Percentiles rank a stretch among this genome's conserved stretches.
These are phyloP conservation scores for Drosophila busckii DNA, from an alignment of 1,140 invertebrate species.

Conservation along the genomic window DNA sequence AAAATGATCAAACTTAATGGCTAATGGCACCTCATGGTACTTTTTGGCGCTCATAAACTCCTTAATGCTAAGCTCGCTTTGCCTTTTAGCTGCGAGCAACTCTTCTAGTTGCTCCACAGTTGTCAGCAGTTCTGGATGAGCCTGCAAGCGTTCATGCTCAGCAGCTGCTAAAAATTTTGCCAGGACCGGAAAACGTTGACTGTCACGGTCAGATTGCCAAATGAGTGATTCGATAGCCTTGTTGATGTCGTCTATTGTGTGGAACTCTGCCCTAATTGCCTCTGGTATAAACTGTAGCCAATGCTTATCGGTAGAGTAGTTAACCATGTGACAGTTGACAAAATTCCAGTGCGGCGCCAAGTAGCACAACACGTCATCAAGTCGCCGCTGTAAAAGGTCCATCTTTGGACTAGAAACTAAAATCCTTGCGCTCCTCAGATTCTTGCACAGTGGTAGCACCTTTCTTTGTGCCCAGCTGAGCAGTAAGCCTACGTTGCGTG, in stretches of 20 bases:
- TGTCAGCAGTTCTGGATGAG: slow-evolving; percentile 79
- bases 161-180: slow-evolving; percentile 51
- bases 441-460: slow-evolving; percentile 33
- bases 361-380: slow-evolving; percentile 81
- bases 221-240: slow-evolving; percentile 52
- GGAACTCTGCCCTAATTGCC: slow-evolving; percentile 80
- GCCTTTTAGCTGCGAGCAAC: slow-evolving; percentile 41
- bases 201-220: slow-evolving; percentile 35
- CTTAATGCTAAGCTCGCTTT: slow-evolving; percentile 76
- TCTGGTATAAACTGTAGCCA: slow-evolving; percentile 83
- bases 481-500: slow-evolving; percentile 84
- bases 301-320: slow-evolving; percentile 86
- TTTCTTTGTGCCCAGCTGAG: slow-evolving; percentile 81
- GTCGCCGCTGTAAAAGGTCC: slow-evolving; percentile 63
- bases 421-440: slow-evolving; percentile 45
- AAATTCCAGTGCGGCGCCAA: slow-evolving; percentile 82
- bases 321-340: slow-evolving; percentile 88
- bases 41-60: slow-evolving; percentile 91
- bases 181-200: slow-evolving; percentile 25
- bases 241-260: slow-evolving; percentile 14
- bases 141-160: slow-evolving; percentile 46
- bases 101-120: slow-evolving; percentile 47
- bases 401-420: slow-evolving; percentile 49
- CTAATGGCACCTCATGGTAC: slow-evolving; percentile 86
- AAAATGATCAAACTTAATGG: not conserved